Base-by-base conservation (phyloP, 2,797 vertebrate species). In the Channallabes apus region DNA sequence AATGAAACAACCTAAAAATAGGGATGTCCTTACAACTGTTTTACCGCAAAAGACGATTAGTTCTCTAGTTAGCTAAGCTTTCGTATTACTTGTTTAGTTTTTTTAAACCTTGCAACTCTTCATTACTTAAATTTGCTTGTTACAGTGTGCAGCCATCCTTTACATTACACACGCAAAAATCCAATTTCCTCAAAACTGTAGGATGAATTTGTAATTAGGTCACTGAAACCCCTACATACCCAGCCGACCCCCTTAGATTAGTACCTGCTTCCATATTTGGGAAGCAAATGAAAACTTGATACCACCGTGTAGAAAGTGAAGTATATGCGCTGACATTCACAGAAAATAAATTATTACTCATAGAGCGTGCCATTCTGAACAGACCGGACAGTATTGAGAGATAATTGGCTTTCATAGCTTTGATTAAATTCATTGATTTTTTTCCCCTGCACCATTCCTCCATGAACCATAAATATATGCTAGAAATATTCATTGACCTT, bases 391-490 rank as follows among this genome's bases (percentile, higher is more conserved):
- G 67, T 58, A 83, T 54, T 46, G 59, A 67, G 67, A 86, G 85
- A 83, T 86, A 86, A 86, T 75, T 83, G 82, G n/a, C 76, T 83
- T 83, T 83, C 77, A 86, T 64, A 83, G 58, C 80, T 79, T 65
- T 71, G 76, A 86, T 86, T 83, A 79, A 83, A 83, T 72, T 38
- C 51, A 86, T 86, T 29, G 85, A 86, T 86, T 82, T 86, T 82
- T 69, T 27, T 41, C 3, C 12, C 35, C 24, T 38, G 80, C 61
- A 18, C 62, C 62, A 77, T 69, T 68, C 62, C 8, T 64, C 68
- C n/a, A 46, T 3, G n/a, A 54, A 62, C 29, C 29, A 41, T 41
- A 82, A 76, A 46, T 68, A 59, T 68, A 20, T 67, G 46, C 54
- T 54, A 11, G 61, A 76, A 27, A 22, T 15, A 38, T 56, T 35